These are phyloP conservation scores for Sus cebifrons DNA, from an alignment of 2,797 vertebrate species.

Conservation along the genomic window DNA sequence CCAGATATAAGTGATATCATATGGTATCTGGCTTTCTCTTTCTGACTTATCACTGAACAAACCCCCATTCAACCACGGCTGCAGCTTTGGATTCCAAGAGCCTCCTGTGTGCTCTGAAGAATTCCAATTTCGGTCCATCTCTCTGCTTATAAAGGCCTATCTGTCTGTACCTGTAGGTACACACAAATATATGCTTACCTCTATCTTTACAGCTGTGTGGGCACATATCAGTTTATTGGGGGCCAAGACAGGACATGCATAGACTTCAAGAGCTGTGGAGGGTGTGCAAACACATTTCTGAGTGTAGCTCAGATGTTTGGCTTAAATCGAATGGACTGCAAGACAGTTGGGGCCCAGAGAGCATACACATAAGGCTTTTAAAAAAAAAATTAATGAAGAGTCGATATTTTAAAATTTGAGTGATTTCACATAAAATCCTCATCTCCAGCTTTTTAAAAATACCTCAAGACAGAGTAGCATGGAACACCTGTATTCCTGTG, in stretches of 20 bases:
- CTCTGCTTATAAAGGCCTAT: background rate
- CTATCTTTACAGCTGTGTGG: background rate
- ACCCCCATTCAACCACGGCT: background rate
- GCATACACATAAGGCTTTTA: background rate
- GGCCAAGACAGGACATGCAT: conserved; percentile 12
- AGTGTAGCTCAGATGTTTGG: conserved; percentile 17
- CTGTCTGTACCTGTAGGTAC: background rate
- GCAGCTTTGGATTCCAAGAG: background rate
- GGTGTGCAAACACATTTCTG: background rate
- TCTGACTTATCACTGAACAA: background rate
- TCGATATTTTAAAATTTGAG: background rate
- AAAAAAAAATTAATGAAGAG: conserved; percentile 1
- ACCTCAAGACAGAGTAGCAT: background rate
- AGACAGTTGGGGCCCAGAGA: background rate
- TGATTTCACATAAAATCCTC: conserved; percentile 14
- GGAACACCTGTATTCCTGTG: background rate
- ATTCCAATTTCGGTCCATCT: background rate
- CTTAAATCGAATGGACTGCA: conserved; percentile 34
- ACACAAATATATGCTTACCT: background rate
- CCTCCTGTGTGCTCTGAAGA: background rate
- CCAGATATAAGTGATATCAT: too few relatives aligned
- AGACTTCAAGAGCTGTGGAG: background rate
- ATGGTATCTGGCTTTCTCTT: too few relatives aligned
- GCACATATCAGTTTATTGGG: background rate
- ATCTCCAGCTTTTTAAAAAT: conserved; percentile 37